Conservation (phyloP, 2,797 vertebrate genomes). For the Peromyscus attwateri region DNA sequence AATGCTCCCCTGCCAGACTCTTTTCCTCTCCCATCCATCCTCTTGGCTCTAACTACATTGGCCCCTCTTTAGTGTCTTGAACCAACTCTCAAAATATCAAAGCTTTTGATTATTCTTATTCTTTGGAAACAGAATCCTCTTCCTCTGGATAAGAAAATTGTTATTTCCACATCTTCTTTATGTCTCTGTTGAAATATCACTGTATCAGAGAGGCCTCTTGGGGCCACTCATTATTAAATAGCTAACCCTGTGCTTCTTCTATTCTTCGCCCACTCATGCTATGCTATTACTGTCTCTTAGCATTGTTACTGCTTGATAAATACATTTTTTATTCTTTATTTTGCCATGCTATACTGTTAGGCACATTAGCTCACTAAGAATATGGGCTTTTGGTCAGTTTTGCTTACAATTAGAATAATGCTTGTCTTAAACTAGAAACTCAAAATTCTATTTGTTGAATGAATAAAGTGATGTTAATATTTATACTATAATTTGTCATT, state of each 20-base stretch:
- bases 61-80: neutral
- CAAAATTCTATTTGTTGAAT: constrained; percentile 25
- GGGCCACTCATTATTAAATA: neutral
- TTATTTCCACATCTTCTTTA: neutral
- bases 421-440: constrained; percentile 20
- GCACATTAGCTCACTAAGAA: neutral
- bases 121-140: neutral
- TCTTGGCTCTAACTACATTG: neutral
- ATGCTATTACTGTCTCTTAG: neutral
- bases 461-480: constrained; percentile 35
- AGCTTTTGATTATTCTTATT: neutral
- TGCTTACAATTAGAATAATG: constrained; percentile 35
- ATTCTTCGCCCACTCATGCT: neutral
- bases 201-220: neutral
- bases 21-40: neutral
- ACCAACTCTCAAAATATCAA: neutral
- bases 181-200: constrained; percentile 21
- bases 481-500: constrained; percentile 43
- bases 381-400: constrained; percentile 19
- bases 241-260: neutral
- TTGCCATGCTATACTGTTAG: neutral
- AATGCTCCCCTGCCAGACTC: neutral
- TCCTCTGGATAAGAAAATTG: neutral
- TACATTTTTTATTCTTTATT: neutral
- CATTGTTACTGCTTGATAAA: neutral